Evolutionary conservation across 2,888 invertebrate genomes (phyloP), one percentile per base, ranked within the genome.

Genomic region (Dynastes maya): DNA sequence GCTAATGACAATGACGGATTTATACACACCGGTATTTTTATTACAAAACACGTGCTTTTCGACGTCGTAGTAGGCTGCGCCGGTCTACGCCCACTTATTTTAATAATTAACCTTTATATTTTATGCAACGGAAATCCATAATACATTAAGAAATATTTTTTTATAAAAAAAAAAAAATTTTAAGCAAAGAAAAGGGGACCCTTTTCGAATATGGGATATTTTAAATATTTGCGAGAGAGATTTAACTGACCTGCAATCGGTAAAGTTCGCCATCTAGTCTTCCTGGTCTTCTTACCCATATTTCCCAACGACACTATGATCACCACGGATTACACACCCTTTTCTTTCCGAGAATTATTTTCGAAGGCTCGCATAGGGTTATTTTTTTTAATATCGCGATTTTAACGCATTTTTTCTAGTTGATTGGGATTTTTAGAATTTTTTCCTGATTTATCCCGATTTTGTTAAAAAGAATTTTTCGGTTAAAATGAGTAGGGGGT

Each of bases 191-290:
- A 4, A 32, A 4, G 32, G 32, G 32, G 32, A 32, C 3, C 32
- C 2, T 5, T 32, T 32, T 5, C 32, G 5, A 2, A 4, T 16
- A 16, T 16, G 16, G 16, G 16, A 32, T 32, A 32, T 32, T 32
- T 32, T 32, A 2, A 32, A 32, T 32, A 32, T 32, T 32, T 32
- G 5, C 32, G 5, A 68, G 81, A 77, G 70, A 49, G 77, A 67
- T 76, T 65, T 32, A 63, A 84, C 87, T 90, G 86, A 91, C 91
- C 90, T 83, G 90, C 90, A 85, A 92, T 91, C 82, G 91, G 90
- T 84, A 92, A 89, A 83, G 91, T 90, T 87, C 92, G 90, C 92
- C 92, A 92, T 87, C 91, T 90, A 83, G 92, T 92, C 88, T 91
- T 92, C 86, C 91, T 89, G 82, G 89, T 89, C 88, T 91, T 91